A percentile compares a stretch with the other conserved stretches of the same genome.
Evolutionary conservation across 1,140 invertebrate species (phyloP).

Genomic region (Magallana ariakensis): DNA sequence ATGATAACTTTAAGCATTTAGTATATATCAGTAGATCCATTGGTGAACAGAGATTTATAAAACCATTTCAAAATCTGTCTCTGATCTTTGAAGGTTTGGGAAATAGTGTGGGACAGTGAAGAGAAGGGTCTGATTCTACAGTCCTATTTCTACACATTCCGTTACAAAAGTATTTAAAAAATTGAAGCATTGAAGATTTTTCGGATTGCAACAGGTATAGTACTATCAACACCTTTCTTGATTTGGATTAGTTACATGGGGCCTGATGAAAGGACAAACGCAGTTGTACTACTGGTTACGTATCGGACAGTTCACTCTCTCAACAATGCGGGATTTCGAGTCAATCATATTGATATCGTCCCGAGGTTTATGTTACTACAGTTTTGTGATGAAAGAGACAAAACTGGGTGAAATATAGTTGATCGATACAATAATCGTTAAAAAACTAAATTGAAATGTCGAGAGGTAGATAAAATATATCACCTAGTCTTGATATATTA

Average conservation of each 20-base stretch:
- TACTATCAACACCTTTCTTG: constrained; percentile 50
- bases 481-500: too few relatives aligned
- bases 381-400: too few relatives aligned
- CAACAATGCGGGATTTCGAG: constrained; percentile 89
- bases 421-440: too few relatives aligned
- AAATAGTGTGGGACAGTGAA: constrained; percentile 84
- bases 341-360: constrained; percentile 92
- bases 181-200: too few relatives aligned
- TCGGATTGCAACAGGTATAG: constrained; percentile 44
- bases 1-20: too few relatives aligned
- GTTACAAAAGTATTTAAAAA: too few relatives aligned
- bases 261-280: not conserved
- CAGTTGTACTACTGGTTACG: constrained; percentile 45
- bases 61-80: too few relatives aligned
- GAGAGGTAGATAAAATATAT: too few relatives aligned
- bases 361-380: constrained; percentile 81
- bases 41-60: too few relatives aligned
- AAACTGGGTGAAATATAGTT: too few relatives aligned
- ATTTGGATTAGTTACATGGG: constrained; percentile 50
- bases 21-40: too few relatives aligned
- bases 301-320: constrained; percentile 85
- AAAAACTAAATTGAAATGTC: too few relatives aligned
- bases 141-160: constrained; percentile 90
- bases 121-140: constrained; percentile 90
- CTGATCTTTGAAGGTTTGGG: constrained; percentile 69